Base-by-base conservation (phyloP, 2,888 invertebrate genomes). In the Drosophila meridionalis region DNA sequence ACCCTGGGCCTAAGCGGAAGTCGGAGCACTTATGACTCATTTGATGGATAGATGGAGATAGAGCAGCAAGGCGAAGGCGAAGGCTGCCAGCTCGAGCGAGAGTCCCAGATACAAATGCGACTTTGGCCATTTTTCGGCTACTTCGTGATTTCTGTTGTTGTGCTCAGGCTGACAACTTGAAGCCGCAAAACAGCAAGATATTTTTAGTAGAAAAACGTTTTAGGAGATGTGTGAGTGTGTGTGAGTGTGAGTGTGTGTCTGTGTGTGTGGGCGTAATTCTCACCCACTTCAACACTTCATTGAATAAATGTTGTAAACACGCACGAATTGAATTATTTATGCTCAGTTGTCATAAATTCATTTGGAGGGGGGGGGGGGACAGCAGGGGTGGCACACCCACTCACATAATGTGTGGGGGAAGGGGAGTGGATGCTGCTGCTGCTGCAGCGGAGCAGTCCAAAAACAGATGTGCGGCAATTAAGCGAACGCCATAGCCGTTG, bases 261-360 rank as follows among this genome's bases (percentile, higher is more conserved):
- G 32, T 65, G 36, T 62, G 64, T 63, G 79, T 57, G 67, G 76
- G 66, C 67, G 76, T 72, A 60, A 72, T 79, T 73, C 66, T 70
- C 68, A 70, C 60, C 45, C 79, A 80, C 80, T 79, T 80, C 73
- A 76, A 76, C 80, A 80, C 76, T 80, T 80, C 73, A 80, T 80
- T 73, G 73, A 76, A 76, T 80, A 76, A 80, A 80, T 80, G 80
- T 56, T 80, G 80, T 80, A 76, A 80, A 79, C 79, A 80, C 80
- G 80, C 79, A 73, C 72, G 71, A 80, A 83, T 80, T 84, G 82
- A 87, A 86, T 83, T 83, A 87, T 87, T 82, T 75, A 69, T 79
- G 75, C 66, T 80, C 57, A 65, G 71, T 70, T 83, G 84, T 87
- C 84, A 84, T 85, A 85, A 85, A 87, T 82, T 82, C 82, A 85